Evolutionary conservation across 2,888 invertebrate genomes (phyloP), one percentile per base, ranked within the genome.

Genomic region (Rhingia rostrata): DNA sequence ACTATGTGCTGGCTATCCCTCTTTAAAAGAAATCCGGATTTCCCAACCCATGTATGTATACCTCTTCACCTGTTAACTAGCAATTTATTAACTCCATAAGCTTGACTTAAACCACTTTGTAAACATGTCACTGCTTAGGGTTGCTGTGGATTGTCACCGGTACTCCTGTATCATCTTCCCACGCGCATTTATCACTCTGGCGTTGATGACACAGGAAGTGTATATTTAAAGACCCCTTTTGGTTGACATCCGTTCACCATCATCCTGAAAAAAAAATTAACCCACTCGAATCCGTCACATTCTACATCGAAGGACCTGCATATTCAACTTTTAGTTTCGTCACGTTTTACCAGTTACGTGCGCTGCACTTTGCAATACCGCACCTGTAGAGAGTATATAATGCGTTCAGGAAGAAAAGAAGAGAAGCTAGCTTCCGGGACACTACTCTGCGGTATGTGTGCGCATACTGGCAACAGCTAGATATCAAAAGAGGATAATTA

Each of bases 181-280:
- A 43, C 37, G 32, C 37, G 22, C 32, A 53, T 64, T 73, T 39
- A 54, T 73, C 54, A 54, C 63, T 45, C 63, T 7, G 14, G 54
- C 54, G 63, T 54, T 73, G 73, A 73, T 73, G 54, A 63, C 73
- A 56, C 37, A 56, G 63, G 73, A 64, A 54, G 64, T 73, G 73
- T 63, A 73, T 56, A 39, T 73, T 73, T 73, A 64, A 64, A 64
- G 63, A 47, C 63, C 39, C 22, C 63, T 12, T 12, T 49, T n/a
- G 9, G 45, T 30, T 22, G 49, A 37, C 49, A 49, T 64, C 64
- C 37, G 37, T 37, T n/a, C 32, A 47, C 35, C 12, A 43, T 1
- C 39, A 14, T 32, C 6, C 49, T 30, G 30, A 32, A 32, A 22
- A 5, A 35, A 58, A 37, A 33, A n/a, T n/a, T n/a, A n/a, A 54